Conservation (phyloP, 2,797 vertebrate genomes). For the Alectoris magna region DNA sequence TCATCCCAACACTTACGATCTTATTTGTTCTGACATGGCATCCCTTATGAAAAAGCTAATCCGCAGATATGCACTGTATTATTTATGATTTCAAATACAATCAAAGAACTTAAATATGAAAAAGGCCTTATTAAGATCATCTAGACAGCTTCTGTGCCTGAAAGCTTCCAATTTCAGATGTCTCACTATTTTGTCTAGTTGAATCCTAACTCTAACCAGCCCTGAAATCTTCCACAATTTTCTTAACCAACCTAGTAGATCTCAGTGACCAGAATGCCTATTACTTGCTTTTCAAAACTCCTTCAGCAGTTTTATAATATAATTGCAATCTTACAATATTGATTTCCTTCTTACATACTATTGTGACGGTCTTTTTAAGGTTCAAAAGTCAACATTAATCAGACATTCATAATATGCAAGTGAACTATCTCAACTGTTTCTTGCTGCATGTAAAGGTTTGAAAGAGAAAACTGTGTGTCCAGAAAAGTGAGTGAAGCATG, state of each 20-base stretch:
- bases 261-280: not conserved
- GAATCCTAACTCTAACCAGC: not conserved
- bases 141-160: not conserved
- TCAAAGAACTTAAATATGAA: not conserved
- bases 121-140: not conserved
- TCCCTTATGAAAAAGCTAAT: not conserved
- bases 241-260: not conserved
- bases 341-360: not conserved
- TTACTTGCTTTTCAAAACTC: not conserved
- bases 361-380: not conserved
- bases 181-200: not conserved
- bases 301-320: not conserved
- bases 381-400: not conserved
- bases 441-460: not conserved
- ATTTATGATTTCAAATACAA: constrained; percentile 7
- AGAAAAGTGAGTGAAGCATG: not conserved
- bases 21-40: not conserved
- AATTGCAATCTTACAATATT: not conserved
- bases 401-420: not conserved
- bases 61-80: not conserved
- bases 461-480: not conserved
- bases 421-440: not conserved
- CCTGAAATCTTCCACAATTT: not conserved
- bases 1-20: not conserved
- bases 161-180: not conserved